Percentiles rank a stretch among this genome's conserved stretches.
Conservation (phyloP, 2,888 invertebrate genomes). For the Ephialtes manifestator region DNA sequence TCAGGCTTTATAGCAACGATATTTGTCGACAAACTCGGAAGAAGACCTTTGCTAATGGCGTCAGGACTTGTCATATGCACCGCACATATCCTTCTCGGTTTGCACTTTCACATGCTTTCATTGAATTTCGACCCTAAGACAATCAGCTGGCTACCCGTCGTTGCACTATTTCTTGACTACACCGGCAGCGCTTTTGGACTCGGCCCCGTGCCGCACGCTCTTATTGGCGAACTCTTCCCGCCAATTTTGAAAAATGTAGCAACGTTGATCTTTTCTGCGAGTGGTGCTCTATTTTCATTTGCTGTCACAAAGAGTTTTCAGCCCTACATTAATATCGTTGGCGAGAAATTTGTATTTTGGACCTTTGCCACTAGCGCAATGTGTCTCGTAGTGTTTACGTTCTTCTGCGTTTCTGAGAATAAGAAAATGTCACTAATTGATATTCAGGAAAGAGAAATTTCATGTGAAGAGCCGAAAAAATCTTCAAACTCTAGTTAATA, state of each 20-base stretch:
- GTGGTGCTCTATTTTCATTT: slow-evolving; percentile 78
- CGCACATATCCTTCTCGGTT: slow-evolving; percentile 78
- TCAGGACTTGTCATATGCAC: slow-evolving; percentile 84
- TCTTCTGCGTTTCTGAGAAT: slow-evolving; percentile 80
- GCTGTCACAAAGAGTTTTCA: slow-evolving; percentile 77
- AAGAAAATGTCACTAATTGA: slow-evolving; percentile 80
- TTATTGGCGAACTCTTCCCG: slow-evolving; percentile 82
- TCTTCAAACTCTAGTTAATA: too few relatives aligned
- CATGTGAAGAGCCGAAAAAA: background rate
- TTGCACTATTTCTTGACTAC: slow-evolving; percentile 76
- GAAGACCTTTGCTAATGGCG: slow-evolving; percentile 85
- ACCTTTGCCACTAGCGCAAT: slow-evolving; percentile 75
- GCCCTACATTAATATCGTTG: slow-evolving; percentile 79
- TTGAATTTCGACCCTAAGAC: slow-evolving; percentile 56
- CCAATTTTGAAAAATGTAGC: slow-evolving; percentile 81
- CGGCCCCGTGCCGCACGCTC: slow-evolving; percentile 78
- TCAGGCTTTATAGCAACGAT: slow-evolving; percentile 85
- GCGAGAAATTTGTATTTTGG: slow-evolving; percentile 81
- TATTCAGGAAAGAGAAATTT: slow-evolving; percentile 75
- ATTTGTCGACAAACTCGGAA: slow-evolving; percentile 87
- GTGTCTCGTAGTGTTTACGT: slow-evolving; percentile 76
- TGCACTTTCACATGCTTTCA: slow-evolving; percentile 79
- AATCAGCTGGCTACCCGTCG: slow-evolving; percentile 79
- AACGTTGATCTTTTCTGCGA: slow-evolving; percentile 75
- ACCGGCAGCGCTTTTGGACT: slow-evolving; percentile 78